A percentile compares a stretch with the other conserved stretches of the same genome.
Conservation (phyloP, 2,888 invertebrate genomes). For the Pyrgus malvae region DNA sequence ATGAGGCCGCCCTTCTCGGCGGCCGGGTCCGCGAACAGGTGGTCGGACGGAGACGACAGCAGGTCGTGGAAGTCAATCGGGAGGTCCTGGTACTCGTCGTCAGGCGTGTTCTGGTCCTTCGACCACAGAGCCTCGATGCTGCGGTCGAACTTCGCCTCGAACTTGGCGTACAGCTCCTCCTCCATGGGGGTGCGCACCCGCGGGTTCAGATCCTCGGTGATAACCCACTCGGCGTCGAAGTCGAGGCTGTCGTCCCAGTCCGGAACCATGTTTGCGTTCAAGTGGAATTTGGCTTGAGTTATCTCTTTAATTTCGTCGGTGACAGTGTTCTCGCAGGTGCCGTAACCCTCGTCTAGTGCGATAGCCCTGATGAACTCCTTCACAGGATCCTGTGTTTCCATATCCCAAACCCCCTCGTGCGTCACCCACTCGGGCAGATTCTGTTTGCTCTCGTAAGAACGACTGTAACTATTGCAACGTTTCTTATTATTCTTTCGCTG, state of each 20-base stretch:
- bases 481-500: slow-evolving; percentile 64
- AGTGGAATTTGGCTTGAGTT: slow-evolving; percentile 47
- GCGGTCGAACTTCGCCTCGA: slow-evolving; percentile 86
- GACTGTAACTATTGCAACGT: slow-evolving; percentile 66
- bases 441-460: slow-evolving; percentile 71
- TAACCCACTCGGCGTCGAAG: slow-evolving; percentile 58
- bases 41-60: slow-evolving; percentile 81
- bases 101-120: slow-evolving; percentile 73
- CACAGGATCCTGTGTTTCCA: slow-evolving; percentile 74
- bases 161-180: slow-evolving; percentile 80
- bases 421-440: slow-evolving; percentile 80
- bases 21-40: slow-evolving; percentile 66
- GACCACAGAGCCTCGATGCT: slow-evolving; percentile 86
- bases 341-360: slow-evolving; percentile 76
- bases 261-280: slow-evolving; percentile 57
- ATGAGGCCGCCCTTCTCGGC: slow-evolving; percentile 59
- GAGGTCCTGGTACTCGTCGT: slow-evolving; percentile 82
- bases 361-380: slow-evolving; percentile 74
- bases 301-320: slow-evolving; percentile 61
- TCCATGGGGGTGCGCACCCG: slow-evolving; percentile 63
- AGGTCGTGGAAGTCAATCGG: slow-evolving; percentile 83
- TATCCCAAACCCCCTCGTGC: slow-evolving; percentile 76
- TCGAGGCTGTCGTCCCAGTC: slow-evolving; percentile 65
- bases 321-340: slow-evolving; percentile 75
- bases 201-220: slow-evolving; percentile 55